phyloP scores from a whole-genome alignment of 2,113 vertebrate species.

The Abramis brama region DNA sequence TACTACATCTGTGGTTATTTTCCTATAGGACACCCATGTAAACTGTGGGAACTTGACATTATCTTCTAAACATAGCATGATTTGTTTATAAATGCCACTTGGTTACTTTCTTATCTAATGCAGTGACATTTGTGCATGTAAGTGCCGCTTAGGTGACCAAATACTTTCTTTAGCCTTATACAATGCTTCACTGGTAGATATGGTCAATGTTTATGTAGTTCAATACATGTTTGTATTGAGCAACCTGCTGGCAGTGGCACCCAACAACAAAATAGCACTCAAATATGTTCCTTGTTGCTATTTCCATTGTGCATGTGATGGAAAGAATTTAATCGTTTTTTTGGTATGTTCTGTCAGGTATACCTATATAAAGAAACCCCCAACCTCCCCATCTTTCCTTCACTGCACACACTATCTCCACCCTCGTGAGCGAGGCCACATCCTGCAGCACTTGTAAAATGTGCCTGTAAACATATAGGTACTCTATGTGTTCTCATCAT shows the following conservation, averaged over 20 bases:
- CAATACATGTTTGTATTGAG: neutral
- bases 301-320: conserved; percentile 44
- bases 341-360: conserved; percentile 39
- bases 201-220: no score
- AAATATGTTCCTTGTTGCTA: neutral
- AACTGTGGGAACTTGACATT: neutral
- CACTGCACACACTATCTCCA: conserved; percentile 10
- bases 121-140: neutral
- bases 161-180: neutral
- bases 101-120: neutral
- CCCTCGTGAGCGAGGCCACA: conserved; percentile 26
- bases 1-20: neutral
- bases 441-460: conserved; percentile 35
- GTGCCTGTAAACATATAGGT: conserved; percentile 39
- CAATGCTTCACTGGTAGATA: no score
- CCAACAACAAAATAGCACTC: neutral
- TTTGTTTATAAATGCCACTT: conserved; percentile 1
- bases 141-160: neutral
- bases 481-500: neutral
- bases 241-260: neutral
- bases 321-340: conserved; percentile 15
- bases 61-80: neutral
- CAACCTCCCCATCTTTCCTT: conserved; percentile 36
- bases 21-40: neutral
- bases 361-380: conserved; percentile 38